Evolutionary conservation across 1,140 invertebrate species (phyloP).

Genomic region (Tribolium madens): DNA sequence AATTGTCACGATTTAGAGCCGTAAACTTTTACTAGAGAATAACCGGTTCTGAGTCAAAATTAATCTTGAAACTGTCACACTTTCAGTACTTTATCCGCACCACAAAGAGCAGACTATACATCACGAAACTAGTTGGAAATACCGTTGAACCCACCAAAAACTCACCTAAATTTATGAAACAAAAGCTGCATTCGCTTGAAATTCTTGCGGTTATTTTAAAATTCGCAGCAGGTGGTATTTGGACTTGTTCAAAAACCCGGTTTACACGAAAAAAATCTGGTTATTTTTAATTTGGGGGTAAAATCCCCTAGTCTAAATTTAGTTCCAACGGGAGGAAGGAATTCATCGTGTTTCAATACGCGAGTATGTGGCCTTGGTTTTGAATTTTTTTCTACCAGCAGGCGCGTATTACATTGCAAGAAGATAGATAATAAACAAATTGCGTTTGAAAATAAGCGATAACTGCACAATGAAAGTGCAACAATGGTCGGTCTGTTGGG

Average conservation of each 20-base stretch:
- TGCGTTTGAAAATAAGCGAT: conserved; percentile 19
- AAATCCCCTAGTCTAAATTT: conserved; percentile 2
- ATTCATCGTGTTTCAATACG: conserved; percentile 33
- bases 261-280: background rate
- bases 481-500: background rate
- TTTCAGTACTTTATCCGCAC: background rate
- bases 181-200: background rate
- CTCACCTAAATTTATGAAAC: background rate
- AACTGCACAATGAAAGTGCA: background rate
- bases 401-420: conserved; percentile 20
- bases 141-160: background rate
- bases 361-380: conserved; percentile 23
- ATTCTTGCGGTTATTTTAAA: conserved; percentile 10
- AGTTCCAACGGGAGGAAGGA: background rate
- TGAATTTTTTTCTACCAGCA: conserved; percentile 16
- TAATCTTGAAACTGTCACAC: background rate
- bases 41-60: background rate
- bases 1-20: background rate
- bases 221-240: conserved; percentile 6
- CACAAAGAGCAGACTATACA: background rate
- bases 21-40: background rate
- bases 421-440: conserved; percentile 27
- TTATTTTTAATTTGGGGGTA: conserved; percentile 5
- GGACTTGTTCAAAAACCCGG: background rate
- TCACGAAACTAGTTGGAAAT: background rate